A percentile compares a stretch with the other conserved stretches of the same genome.
phyloP scores from a whole-genome alignment of 2,113 vertebrate genomes.

The Sinocyclocheilus maitianheensis region DNA sequence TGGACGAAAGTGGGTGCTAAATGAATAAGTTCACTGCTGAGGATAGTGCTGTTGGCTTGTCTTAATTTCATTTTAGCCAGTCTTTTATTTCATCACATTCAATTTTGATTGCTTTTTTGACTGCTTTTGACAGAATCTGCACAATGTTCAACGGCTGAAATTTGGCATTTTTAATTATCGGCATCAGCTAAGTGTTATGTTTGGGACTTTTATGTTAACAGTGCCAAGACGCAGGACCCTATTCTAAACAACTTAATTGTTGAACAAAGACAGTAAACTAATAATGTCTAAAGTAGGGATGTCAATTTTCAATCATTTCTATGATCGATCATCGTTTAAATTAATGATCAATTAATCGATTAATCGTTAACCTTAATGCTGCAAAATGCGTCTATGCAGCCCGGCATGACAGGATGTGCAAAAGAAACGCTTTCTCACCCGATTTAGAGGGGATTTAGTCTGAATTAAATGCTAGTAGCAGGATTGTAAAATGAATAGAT shows the following conservation, averaged over 20 bases:
- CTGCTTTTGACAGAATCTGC: not conserved
- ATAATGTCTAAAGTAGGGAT: too few relatives aligned
- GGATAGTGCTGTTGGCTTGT: not conserved
- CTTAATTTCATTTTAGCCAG: not conserved
- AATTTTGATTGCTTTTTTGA: not conserved
- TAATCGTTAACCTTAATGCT: too few relatives aligned
- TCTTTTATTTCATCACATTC: not conserved
- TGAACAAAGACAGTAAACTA: not conserved
- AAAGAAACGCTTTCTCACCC: too few relatives aligned
- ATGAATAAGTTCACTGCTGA: not conserved
- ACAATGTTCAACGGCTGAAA: not conserved
- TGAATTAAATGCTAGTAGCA: too few relatives aligned
- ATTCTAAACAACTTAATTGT: not conserved
- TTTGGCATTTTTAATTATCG: not conserved
- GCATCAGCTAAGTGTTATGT: not conserved
- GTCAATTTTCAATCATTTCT: too few relatives aligned
- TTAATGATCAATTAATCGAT: too few relatives aligned
- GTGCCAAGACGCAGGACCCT: not conserved
- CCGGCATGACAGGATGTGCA: too few relatives aligned
- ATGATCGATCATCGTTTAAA: too few relatives aligned
- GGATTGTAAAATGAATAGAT: too few relatives aligned
- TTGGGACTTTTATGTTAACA: not conserved
- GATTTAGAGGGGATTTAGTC: too few relatives aligned
- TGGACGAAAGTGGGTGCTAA: not conserved
- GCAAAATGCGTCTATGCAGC: too few relatives aligned